Evolutionary conservation across 2,797 vertebrate genomes (phyloP).

Genomic region (Sebastes alutus): DNA sequence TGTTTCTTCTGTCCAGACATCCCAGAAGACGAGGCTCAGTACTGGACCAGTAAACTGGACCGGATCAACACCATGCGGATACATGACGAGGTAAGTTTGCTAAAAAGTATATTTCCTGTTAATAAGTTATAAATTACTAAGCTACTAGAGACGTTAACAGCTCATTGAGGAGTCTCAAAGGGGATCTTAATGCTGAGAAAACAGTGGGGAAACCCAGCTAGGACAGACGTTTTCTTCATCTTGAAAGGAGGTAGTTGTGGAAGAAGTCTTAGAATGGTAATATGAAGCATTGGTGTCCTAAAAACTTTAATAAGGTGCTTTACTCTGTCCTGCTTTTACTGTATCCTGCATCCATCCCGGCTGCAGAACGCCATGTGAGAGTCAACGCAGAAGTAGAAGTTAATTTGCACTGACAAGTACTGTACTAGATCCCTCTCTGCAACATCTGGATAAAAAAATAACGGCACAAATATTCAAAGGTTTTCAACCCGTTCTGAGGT

Average conservation of each 20-base stretch:
- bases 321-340: background rate
- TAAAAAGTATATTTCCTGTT: background rate
- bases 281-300: background rate
- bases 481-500: background rate
- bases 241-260: background rate
- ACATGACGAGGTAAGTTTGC: constrained; percentile 85
- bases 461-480: background rate
- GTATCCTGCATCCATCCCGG: background rate
- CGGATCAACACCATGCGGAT: constrained; percentile 89
- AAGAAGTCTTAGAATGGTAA: background rate
- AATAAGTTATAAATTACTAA: background rate
- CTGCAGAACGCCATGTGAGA: background rate
- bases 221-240: background rate
- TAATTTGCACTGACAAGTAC: background rate
- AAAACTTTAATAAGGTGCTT: background rate
- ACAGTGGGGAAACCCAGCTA: background rate
- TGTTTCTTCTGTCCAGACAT: constrained; percentile 81
- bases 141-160: background rate
- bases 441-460: background rate
- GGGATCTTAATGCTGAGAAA: background rate
- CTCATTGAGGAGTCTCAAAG: background rate
- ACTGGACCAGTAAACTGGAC: constrained; percentile 95
- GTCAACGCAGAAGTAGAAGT: background rate
- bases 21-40: constrained; percentile 95
- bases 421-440: background rate